phyloP scores from a whole-genome alignment of 2,797 vertebrate species.

The Rhinophrynus dorsalis region DNA sequence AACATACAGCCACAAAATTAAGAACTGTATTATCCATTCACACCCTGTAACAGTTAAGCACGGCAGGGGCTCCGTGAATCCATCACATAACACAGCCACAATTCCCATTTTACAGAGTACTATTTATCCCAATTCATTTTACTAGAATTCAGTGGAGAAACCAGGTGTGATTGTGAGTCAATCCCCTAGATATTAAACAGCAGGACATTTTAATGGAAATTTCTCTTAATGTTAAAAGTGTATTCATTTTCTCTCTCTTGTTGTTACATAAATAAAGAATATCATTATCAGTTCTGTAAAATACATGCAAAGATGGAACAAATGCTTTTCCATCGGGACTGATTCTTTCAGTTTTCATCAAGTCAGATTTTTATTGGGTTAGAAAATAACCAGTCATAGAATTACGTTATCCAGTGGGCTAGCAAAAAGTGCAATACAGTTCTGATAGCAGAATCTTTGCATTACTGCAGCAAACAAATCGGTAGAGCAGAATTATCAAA shows the following conservation, averaged over 20 bases:
- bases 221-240: not conserved
- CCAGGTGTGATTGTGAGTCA: not conserved
- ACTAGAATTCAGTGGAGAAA: not conserved
- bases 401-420: not conserved
- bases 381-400: not conserved
- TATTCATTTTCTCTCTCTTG: not conserved
- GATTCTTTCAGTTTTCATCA: too few relatives aligned
- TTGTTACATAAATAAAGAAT: not conserved
- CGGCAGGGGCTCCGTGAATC: not conserved
- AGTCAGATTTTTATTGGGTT: not conserved
- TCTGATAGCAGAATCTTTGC: too few relatives aligned
- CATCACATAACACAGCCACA: not conserved
- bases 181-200: not conserved
- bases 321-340: not conserved
- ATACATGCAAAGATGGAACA: not conserved
- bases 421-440: not conserved
- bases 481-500: too few relatives aligned
- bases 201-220: not conserved
- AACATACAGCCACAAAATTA: constrained; percentile 3
- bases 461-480: too few relatives aligned
- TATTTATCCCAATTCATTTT: not conserved
- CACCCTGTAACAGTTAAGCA: not conserved
- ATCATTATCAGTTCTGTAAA: not conserved
- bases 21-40: constrained; percentile 1
- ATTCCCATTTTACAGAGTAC: not conserved